Evolutionary conservation across 2,113 vertebrate species (phyloP).

Genomic region (Salvelinus sp.): DNA sequence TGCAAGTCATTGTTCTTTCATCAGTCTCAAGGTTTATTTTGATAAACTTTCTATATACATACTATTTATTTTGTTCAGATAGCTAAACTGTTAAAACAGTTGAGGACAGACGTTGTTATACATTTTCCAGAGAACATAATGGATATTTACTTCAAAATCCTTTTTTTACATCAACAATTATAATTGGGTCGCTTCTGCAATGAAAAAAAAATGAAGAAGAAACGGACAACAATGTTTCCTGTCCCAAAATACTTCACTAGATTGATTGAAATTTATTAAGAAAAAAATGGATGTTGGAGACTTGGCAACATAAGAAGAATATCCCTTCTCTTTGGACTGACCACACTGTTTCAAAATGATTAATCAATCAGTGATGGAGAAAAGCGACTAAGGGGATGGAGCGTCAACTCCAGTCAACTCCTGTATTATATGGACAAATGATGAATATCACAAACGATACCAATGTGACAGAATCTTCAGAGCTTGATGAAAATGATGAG

Average conservation of each 20-base stretch:
- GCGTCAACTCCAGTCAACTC: conserved; percentile 64
- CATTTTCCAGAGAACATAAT: conserved; percentile 29
- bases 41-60: neutral
- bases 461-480: conserved; percentile 29
- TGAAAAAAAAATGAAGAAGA: conserved; percentile 21
- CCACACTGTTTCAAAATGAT: neutral
- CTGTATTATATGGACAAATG: conserved; percentile 35
- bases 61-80: neutral
- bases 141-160: conserved; percentile 35
- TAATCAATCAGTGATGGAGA: conserved; percentile 8
- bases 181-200: neutral
- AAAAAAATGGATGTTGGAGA: neutral
- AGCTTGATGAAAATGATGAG: conserved; percentile 38
- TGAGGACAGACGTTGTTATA: neutral
- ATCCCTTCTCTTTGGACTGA: conserved; percentile 5
- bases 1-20: neutral
- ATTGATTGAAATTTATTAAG: conserved; percentile 14
- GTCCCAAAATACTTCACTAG: neutral
- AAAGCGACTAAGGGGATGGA: conserved; percentile 75
- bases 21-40: conserved; percentile 10
- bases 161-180: neutral
- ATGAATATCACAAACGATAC: conserved; percentile 62
- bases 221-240: neutral
- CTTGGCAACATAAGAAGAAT: neutral
- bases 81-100: neutral